Evolutionary conservation across 1,140 invertebrate species (phyloP).

Genomic region (Conus betulinus): DNA sequence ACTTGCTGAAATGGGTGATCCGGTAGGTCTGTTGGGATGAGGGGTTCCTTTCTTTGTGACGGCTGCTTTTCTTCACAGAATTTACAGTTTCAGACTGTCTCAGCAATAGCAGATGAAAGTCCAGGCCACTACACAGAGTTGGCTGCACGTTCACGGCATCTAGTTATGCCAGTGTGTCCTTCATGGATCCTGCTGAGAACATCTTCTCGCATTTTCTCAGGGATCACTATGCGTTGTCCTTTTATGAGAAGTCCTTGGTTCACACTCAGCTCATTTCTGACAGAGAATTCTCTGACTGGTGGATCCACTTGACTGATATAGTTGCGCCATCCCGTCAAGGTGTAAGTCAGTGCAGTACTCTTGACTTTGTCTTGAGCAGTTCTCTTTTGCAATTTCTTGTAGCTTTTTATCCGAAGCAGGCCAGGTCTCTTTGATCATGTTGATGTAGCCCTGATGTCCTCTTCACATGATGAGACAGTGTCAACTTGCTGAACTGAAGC

Average conservation of each 20-base stretch:
- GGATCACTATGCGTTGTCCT: not conserved
- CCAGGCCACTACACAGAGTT: not conserved
- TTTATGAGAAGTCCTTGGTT: not conserved
- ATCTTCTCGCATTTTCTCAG: not conserved
- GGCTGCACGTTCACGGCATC: not conserved
- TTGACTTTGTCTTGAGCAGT: not conserved
- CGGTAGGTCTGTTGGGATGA: not conserved
- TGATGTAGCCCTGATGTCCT: no score
- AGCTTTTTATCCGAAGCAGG: slow-evolving; percentile 21
- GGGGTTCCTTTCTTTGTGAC: not conserved
- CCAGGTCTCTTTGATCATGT: not conserved
- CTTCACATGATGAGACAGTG: not conserved
- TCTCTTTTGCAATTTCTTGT: not conserved
- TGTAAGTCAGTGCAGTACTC: not conserved
- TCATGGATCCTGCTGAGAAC: not conserved
- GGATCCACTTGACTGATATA: not conserved
- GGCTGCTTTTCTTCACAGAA: not conserved
- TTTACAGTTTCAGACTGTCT: not conserved
- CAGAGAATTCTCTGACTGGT: not conserved
- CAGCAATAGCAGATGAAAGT: not conserved
- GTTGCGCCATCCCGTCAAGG: not conserved
- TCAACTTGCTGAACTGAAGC: not conserved
- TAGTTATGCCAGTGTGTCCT: not conserved
- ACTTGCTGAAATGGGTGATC: slow-evolving; percentile 1
- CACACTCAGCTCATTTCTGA: not conserved